Percentiles rank a stretch among this genome's conserved stretches.
These are phyloP conservation scores for Chrysopilus asiliformis DNA, from an alignment of 2,888 invertebrate genomes.

Conservation along the genomic window DNA sequence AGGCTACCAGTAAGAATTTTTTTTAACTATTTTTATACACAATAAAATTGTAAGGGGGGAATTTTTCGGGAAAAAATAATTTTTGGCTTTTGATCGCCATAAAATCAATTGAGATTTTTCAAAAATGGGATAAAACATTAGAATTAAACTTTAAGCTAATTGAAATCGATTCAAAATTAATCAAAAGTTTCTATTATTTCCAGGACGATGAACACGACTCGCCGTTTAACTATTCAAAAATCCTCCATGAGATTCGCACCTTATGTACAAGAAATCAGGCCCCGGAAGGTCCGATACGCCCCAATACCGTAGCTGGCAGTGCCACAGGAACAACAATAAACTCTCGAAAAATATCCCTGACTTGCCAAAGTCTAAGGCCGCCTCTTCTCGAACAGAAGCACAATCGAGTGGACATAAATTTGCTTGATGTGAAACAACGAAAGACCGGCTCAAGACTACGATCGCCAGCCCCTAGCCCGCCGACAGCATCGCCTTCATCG, in stretches of 20 bases:
- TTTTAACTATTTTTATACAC: neutral
- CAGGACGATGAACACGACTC: constrained; percentile 20
- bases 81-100: too few species aligned
- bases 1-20: constrained; percentile 28
- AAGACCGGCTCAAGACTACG: constrained; percentile 43
- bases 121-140: too few species aligned
- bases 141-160: too few species aligned
- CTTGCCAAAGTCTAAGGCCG: constrained; percentile 44
- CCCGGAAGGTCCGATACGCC: constrained; percentile 28
- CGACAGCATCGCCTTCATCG: constrained; percentile 50
- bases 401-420: constrained; percentile 10
- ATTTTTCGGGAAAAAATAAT: too few species aligned
- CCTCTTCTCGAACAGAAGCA: constrained; percentile 8
- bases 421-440: constrained; percentile 28
- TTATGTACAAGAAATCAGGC: constrained; percentile 47
- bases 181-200: too few species aligned
- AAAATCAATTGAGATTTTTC: neutral
- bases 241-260: constrained; percentile 45
- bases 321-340: constrained; percentile 21
- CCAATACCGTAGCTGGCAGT: too few species aligned
- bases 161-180: too few species aligned
- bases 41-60: too few species aligned
- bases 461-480: constrained; percentile 51
- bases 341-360: constrained; percentile 56
- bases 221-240: constrained; percentile 35